Conservation (phyloP, 2,113 vertebrate species). For the Nesoenas mayeri region DNA sequence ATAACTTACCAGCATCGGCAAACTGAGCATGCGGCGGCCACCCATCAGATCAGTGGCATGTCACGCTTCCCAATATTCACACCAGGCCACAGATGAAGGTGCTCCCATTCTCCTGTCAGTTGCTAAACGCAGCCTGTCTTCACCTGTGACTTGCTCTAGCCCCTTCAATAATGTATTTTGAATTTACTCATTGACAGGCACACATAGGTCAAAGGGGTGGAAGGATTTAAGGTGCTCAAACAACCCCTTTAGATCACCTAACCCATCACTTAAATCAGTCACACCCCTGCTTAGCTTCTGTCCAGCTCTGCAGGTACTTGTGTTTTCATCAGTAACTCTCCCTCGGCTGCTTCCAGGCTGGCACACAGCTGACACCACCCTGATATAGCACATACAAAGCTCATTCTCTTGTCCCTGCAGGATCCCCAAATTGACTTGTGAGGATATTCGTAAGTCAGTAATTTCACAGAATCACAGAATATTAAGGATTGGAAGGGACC, state of each 20-base stretch:
- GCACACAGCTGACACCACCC: background rate
- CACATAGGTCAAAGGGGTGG: background rate
- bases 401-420: background rate
- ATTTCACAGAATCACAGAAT: background rate
- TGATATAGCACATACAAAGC: background rate
- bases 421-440: background rate
- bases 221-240: background rate
- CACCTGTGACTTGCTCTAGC: background rate
- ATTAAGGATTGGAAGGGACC: no score
- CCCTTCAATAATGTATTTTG: background rate
- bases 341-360: background rate
- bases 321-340: background rate
- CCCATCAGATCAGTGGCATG: background rate
- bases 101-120: background rate
- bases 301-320: background rate
- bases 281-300: background rate
- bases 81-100: background rate
- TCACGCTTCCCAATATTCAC: background rate
- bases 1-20: background rate
- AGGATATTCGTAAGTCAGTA: background rate
- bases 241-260: background rate
- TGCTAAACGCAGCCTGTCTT: background rate
- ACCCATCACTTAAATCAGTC: background rate
- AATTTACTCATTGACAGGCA: background rate
- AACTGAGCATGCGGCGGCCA: background rate